phyloP scores from a whole-genome alignment of 2,113 vertebrate species.

The Picathartes gymnocephalus region DNA sequence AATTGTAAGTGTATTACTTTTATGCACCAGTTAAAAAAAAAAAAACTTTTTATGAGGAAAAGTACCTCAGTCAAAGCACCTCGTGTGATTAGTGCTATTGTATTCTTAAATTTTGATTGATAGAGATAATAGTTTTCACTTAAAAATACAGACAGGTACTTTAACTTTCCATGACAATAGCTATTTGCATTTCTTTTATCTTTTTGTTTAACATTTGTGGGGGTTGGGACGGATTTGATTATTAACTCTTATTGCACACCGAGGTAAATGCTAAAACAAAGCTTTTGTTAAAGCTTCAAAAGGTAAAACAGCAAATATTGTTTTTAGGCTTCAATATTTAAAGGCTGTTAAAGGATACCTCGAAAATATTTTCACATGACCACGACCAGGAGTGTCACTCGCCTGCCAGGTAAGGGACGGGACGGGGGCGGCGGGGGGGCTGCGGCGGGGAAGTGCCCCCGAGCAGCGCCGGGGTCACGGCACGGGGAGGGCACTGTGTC shows the following conservation, averaged over 20 bases:
- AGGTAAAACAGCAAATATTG: conserved; percentile 81
- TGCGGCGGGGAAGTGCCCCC: neutral
- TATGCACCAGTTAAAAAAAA: conserved; percentile 66
- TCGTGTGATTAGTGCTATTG: conserved; percentile 86
- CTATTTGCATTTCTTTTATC: conserved; percentile 88
- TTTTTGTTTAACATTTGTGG: conserved; percentile 85
- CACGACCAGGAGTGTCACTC: conserved; percentile 61
- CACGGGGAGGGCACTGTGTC: neutral
- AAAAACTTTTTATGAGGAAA: conserved; percentile 74
- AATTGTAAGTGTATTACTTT: conserved; percentile 79
- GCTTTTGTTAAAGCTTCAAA: conserved; percentile 79
- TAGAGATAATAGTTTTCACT: conserved; percentile 89
- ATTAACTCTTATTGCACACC: conserved; percentile 84
- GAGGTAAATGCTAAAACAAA: conserved; percentile 82
- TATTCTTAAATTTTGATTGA: conserved; percentile 90
- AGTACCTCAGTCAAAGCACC: conserved; percentile 80
- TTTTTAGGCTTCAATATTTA: conserved; percentile 77
- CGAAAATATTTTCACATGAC: conserved; percentile 75
- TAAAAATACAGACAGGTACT: conserved; percentile 88
- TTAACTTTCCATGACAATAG: conserved; percentile 88
- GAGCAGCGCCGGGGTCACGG: neutral
- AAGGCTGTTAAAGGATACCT: conserved; percentile 76
- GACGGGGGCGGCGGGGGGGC: neutral
- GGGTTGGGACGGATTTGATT: conserved; percentile 83
- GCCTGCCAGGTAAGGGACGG: conserved; percentile 49